A percentile compares a stretch with the other conserved stretches of the same genome.
Evolutionary conservation across 2,797 vertebrate genomes (phyloP).

Genomic region (Triplophysa bombifrons): DNA sequence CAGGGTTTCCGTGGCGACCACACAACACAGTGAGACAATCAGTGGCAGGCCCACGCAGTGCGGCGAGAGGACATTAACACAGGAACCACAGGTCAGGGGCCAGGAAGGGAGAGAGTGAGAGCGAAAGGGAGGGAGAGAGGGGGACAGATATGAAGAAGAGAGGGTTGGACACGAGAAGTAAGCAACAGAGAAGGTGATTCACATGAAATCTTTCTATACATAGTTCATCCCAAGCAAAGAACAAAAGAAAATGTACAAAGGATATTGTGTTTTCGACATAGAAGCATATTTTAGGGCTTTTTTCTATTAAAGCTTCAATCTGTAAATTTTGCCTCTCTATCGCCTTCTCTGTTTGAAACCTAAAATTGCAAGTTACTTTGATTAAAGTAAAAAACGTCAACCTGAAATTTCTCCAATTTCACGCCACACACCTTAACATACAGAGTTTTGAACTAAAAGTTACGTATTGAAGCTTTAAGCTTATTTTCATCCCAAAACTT

Average conservation of each 20-base stretch:
- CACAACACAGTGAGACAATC: conserved; percentile 86
- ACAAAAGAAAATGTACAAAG: not conserved
- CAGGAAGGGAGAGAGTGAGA: conserved; percentile 66
- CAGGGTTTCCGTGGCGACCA: conserved; percentile 87
- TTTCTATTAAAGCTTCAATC: not conserved
- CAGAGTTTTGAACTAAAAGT: no score
- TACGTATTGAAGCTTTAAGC: no score
- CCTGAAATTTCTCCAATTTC: no score
- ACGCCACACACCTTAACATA: no score
- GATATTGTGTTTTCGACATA: not conserved
- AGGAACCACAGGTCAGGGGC: conserved; percentile 78
- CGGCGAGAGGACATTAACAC: conserved; percentile 81
- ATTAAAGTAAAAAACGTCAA: no score
- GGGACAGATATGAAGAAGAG: conserved; percentile 35
- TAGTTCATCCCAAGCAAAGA: not conserved
- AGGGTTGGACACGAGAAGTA: conserved; percentile 42
- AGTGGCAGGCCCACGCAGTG: conserved; percentile 84
- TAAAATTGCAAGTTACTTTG: no score
- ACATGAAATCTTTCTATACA: not conserved
- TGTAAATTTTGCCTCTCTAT: no score
- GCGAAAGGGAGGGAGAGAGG: conserved; percentile 16
- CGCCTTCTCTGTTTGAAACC: no score
- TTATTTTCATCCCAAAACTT: no score
- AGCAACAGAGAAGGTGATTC: conserved; percentile 8
- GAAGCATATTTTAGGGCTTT: not conserved